Base-by-base conservation (phyloP, 1,140 invertebrate species). In the Pantala flavescens region DNA sequence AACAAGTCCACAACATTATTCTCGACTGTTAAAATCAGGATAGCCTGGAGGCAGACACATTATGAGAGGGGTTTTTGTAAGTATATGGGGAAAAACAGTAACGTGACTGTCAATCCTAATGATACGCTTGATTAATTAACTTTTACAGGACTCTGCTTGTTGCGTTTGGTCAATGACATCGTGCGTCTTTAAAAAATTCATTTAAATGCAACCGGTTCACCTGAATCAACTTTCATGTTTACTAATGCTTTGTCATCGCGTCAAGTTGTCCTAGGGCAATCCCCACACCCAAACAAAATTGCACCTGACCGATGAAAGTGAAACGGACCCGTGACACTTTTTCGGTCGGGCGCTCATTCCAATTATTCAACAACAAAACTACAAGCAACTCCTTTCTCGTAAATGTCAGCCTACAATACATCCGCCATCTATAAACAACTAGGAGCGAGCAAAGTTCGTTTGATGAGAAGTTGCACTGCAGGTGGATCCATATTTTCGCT, bases 401-500 rank as follows among this genome's bases (percentile, higher is more conserved):
- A 5, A 19, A 63, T 63, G 49, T 12, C n/a, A 21, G 49, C 49
- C 49, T 63, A 63, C 49, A 63, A 63, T 12, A 19, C 49, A 63
- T 19, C 12, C n/a, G 49, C 12, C 49, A 3, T 21, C 14, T 63
- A 19, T 14, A 63, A 63, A 63, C 49, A 63, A 63, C 28, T 63
- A 63, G 49, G 49, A 63, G n/a, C 49, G 49, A 63, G 49, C 49
- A 63, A 7, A 63, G n/a, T 63, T 63, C n/a, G 49, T 63, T 63
- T 14, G n/a, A 12, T 63, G 49, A 63, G 49, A 63, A 63, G n/a
- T 63, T 63, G 49, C 49, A 12, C 49, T 7, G n/a, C 49, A 63
- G 49, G 49, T 63, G 49, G 49, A 63, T 3, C 49, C 49, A 63
- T 19, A 7, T 3, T 7, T 7, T 7, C 49, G 49, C n/a, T 21